These are phyloP conservation scores for Cebidichthys violaceus DNA, from an alignment of 2,113 vertebrate genomes.

Conservation along the genomic window DNA sequence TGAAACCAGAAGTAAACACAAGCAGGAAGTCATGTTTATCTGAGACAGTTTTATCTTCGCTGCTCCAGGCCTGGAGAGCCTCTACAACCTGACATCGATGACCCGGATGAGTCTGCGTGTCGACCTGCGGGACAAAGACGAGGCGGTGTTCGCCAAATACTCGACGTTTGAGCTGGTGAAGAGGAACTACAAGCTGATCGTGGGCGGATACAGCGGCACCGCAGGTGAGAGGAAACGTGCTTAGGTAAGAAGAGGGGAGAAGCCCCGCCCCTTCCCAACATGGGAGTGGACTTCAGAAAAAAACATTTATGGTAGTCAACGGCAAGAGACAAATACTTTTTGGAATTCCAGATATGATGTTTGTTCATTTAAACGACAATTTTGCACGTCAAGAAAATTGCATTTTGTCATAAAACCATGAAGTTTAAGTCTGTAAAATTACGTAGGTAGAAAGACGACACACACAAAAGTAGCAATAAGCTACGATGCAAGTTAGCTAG, in stretches of 20 bases:
- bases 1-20: too few species aligned
- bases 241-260: not conserved
- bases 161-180: conserved; percentile 71
- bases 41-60: not conserved
- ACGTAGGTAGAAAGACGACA: too few species aligned
- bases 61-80: conserved; percentile 75
- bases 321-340: not conserved
- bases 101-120: conserved; percentile 71
- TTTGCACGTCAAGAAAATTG: not conserved
- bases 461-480: too few species aligned
- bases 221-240: conserved; percentile 72
- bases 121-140: conserved; percentile 69
- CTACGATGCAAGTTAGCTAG: not conserved
- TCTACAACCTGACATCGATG: conserved; percentile 75
- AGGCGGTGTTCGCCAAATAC: conserved; percentile 74
- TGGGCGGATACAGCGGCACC: conserved; percentile 81
- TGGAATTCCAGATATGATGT: not conserved
- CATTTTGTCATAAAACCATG: too few species aligned
- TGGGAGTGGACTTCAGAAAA: not conserved
- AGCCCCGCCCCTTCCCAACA: not conserved
- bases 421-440: too few species aligned
- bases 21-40: not conserved
- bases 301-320: not conserved
- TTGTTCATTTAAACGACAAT: not conserved
- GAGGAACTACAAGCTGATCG: conserved; percentile 70